These are phyloP conservation scores for Euglossa dilemma DNA, from an alignment of 1,140 invertebrate species.

Conservation along the genomic window DNA sequence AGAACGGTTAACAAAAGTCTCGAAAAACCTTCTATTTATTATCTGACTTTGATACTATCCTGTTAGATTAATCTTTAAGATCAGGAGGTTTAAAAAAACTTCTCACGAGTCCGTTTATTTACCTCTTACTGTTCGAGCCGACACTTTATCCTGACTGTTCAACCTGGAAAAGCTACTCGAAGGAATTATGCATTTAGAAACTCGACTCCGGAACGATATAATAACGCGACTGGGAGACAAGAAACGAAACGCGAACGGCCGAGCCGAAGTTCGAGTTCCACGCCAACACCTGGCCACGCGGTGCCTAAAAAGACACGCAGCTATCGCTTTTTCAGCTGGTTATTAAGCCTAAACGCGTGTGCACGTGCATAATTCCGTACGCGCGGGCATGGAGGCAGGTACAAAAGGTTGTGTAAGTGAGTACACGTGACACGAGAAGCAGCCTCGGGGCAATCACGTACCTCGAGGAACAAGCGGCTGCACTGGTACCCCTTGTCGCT, in stretches of 20 bases:
- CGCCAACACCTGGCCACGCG: neutral
- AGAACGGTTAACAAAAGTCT: too few species aligned
- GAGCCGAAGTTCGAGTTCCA: neutral
- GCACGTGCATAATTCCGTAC: slow-evolving; percentile 12
- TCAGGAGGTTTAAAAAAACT: too few species aligned
- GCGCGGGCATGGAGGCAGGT: slow-evolving; percentile 2
- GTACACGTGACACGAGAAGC: slow-evolving; percentile 36
- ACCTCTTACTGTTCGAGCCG: too few species aligned
- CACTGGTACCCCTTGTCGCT: slow-evolving; percentile 26
- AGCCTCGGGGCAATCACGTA: slow-evolving; percentile 44
- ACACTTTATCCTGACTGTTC: too few species aligned
- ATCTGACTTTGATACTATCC: too few species aligned
- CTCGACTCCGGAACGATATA: neutral
- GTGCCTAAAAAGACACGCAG: neutral
- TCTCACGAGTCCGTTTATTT: too few species aligned
- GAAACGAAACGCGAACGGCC: neutral
- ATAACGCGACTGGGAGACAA: neutral
- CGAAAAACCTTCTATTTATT: too few species aligned
- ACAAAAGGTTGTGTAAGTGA: slow-evolving; percentile 27
- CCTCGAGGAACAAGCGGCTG: slow-evolving; percentile 27
- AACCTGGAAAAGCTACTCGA: too few species aligned
- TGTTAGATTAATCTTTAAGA: too few species aligned
- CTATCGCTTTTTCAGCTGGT: neutral
- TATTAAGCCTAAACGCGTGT: slow-evolving; percentile 19
- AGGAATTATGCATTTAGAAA: neutral